Percentiles rank a stretch among this genome's conserved stretches.
Evolutionary conservation across 2,888 invertebrate species (phyloP).

Genomic region (Vannuccia rotundouncinata): DNA sequence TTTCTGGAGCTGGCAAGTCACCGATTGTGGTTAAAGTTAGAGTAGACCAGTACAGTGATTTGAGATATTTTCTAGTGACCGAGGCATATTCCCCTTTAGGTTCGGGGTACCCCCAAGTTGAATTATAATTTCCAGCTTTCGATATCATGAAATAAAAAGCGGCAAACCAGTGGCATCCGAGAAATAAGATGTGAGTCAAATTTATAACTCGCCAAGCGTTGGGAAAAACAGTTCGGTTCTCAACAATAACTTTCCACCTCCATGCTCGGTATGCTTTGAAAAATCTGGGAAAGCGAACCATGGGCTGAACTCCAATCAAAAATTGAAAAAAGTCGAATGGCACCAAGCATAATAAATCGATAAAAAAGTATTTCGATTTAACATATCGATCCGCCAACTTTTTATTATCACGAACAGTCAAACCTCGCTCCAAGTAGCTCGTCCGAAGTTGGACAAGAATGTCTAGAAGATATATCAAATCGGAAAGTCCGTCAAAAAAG

Average conservation of each 20-base stretch:
- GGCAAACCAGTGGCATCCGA: constrained; percentile 93
- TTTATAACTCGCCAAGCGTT: constrained; percentile 91
- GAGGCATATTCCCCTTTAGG: constrained; percentile 73
- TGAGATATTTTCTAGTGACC: constrained; percentile 81
- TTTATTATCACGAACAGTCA: constrained; percentile 83
- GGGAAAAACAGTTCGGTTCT: constrained; percentile 87
- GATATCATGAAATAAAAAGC: constrained; percentile 91
- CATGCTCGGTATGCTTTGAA: constrained; percentile 71
- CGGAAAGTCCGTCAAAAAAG: constrained; percentile 68
- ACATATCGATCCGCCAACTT: constrained; percentile 83
- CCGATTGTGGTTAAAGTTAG: constrained; percentile 89
- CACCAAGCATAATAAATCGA: constrained; percentile 73
- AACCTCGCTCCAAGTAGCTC: constrained; percentile 85
- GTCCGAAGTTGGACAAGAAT: constrained; percentile 83
- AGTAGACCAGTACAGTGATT: constrained; percentile 91
- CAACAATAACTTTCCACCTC: constrained; percentile 83
- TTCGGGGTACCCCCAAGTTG: constrained; percentile 59
- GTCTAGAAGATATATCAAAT: constrained; percentile 78
- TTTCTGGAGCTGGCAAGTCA: constrained; percentile 87
- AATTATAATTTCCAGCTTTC: constrained; percentile 62
- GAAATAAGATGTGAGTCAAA: constrained; percentile 83
- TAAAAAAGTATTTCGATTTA: constrained; percentile 72
- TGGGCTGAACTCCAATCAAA: constrained; percentile 69
- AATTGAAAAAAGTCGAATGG: constrained; percentile 78
- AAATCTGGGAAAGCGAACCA: constrained; percentile 64